Evolutionary conservation across 2,888 invertebrate species (phyloP).

Genomic region (Heteropelma amictum): DNA sequence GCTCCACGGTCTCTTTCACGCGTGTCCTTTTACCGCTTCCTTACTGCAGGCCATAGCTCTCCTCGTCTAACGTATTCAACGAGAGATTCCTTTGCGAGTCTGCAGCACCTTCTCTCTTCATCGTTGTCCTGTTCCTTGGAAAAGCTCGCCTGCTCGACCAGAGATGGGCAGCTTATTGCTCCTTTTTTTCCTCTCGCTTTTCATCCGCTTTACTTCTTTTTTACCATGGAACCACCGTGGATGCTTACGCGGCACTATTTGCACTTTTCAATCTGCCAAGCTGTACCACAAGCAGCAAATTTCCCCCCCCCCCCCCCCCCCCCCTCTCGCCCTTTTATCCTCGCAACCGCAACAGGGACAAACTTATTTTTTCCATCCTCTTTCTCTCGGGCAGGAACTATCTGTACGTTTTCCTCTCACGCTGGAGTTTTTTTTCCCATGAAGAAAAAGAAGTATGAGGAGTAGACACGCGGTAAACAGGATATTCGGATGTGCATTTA

Average conservation of each 20-base stretch:
- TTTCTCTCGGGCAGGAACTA: constrained; percentile 1
- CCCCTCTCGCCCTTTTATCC: neutral
- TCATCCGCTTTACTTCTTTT: constrained; percentile 20
- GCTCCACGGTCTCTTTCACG: constrained; percentile 32
- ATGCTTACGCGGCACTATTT: constrained; percentile 55
- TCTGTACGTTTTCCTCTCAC: constrained; percentile 2
- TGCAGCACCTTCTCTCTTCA: constrained; percentile 27
- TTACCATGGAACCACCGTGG: neutral
- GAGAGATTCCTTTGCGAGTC: constrained; percentile 19
- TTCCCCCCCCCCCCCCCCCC: neutral
- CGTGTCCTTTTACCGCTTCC: constrained; percentile 36
- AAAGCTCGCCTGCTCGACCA: no score
- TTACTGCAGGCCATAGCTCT: constrained; percentile 13
- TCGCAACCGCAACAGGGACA: constrained; percentile 4
- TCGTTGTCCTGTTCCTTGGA: constrained; percentile 37
- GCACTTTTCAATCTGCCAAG: constrained; percentile 56
- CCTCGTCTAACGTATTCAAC: constrained; percentile 43
- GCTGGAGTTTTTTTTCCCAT: neutral
- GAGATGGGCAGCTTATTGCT: neutral
- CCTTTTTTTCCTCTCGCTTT: constrained; percentile 4
- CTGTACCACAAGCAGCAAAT: constrained; percentile 29
- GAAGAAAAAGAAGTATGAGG: constrained; percentile 42
- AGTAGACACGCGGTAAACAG: constrained; percentile 58
- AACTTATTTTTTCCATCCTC: constrained; percentile 7
- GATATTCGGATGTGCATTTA: constrained; percentile 62